Percentiles rank a stretch among this genome's conserved stretches.
These are phyloP conservation scores for Hystrix brachyura DNA, from an alignment of 2,113 vertebrate species.

Conservation along the genomic window DNA sequence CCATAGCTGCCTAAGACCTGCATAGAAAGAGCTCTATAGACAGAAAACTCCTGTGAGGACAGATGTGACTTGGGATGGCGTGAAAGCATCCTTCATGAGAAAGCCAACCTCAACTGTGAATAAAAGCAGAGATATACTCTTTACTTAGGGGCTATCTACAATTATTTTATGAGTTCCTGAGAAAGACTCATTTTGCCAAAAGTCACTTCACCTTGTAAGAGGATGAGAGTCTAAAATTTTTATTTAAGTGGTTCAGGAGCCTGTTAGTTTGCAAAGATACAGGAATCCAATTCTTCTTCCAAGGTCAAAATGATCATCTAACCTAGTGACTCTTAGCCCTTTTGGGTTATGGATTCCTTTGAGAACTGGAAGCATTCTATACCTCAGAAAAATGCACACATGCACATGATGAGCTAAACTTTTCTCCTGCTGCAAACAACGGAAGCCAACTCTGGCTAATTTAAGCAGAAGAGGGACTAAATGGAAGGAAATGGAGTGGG, in stretches of 20 bases:
- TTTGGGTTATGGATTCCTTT: neutral
- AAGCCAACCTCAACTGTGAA: neutral
- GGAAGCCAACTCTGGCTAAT: constrained; percentile 36
- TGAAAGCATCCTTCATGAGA: neutral
- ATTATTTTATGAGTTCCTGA: constrained; percentile 34
- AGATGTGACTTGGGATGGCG: neutral
- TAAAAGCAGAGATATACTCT: neutral
- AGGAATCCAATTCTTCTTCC: neutral
- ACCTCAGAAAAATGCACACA: neutral
- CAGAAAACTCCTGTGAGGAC: neutral
- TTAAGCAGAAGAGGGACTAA: constrained; percentile 57
- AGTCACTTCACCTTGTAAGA: constrained; percentile 33
- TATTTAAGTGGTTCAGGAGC: constrained; percentile 12
- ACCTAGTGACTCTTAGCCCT: neutral
- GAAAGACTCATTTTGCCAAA: neutral
- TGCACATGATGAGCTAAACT: neutral
- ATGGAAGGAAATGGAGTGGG: constrained; percentile 29
- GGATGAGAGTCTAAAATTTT: constrained; percentile 15
- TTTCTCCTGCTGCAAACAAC: neutral
- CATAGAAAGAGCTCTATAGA: neutral
- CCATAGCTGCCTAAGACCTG: too few species aligned
- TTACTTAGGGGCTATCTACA: neutral
- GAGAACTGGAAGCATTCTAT: neutral
- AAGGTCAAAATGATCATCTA: neutral
- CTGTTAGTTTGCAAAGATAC: constrained; percentile 23